Conservation (phyloP, 2,888 invertebrate species). For the Anthoptus insignis region DNA sequence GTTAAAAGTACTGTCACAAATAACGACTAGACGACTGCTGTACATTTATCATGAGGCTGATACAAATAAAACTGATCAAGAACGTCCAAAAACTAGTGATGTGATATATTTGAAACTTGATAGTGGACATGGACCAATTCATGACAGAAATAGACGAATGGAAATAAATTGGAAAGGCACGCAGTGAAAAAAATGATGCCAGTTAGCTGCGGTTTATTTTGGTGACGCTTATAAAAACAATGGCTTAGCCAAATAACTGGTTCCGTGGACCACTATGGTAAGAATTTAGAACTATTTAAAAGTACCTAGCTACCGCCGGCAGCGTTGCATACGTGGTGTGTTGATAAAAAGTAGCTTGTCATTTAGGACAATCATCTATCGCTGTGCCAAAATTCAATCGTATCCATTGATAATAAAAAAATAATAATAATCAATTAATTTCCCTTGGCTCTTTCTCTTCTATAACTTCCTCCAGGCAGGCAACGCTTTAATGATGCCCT, state of each 20-base stretch:
- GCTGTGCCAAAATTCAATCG: too few relatives aligned
- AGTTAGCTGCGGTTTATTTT: constrained; percentile 25
- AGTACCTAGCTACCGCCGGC: too few relatives aligned
- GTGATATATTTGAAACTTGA: constrained; percentile 21
- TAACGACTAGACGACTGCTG: background rate
- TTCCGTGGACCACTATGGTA: background rate
- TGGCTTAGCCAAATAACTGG: constrained; percentile 13
- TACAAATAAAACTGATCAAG: background rate
- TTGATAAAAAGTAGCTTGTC: too few relatives aligned
- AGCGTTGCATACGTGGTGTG: too few relatives aligned
- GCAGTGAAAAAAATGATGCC: constrained; percentile 25
- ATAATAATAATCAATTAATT: too few relatives aligned
- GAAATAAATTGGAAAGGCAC: constrained; percentile 38
- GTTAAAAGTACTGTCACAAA: background rate
- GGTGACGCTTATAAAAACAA: constrained; percentile 26
- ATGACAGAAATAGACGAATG: constrained; percentile 36
- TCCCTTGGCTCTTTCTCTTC: too few relatives aligned
- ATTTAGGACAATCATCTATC: too few relatives aligned
- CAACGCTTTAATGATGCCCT: too few relatives aligned
- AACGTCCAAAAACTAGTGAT: background rate
- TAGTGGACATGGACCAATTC: constrained; percentile 23
- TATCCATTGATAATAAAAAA: too few relatives aligned
- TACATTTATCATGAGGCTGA: constrained; percentile 6
- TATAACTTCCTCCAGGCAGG: too few relatives aligned
- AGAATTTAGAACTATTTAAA: background rate